Evolutionary conservation across 1,140 invertebrate genomes (phyloP), one percentile per base, ranked within the genome.

Genomic region (Vollenhovia emeryi): DNA sequence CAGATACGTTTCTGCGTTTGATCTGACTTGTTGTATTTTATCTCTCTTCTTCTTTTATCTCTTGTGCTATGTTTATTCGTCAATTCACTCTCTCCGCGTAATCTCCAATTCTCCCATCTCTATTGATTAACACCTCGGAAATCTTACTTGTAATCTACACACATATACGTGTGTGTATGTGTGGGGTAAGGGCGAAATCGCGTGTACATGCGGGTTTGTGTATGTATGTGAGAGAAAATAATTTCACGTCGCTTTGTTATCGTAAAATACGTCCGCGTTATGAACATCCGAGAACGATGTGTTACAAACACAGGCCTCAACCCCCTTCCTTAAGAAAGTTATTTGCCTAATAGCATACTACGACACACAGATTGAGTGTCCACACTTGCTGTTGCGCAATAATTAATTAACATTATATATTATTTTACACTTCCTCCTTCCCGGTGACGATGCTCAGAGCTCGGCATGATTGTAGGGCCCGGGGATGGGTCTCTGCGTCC

Each of bases 391-490:
- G 84, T 90, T 82, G 85, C 78, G 89, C 91, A 87, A 89, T 92
- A 78, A 92, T 91, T 91, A 90, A 91, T 93, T 91, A 91, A 92
- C 88, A 92, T 92, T 92, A 92, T 91, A 92, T 93, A 93, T 93
- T 93, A 92, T 92, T 91, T 93, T 94, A 92, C 92, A 93, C 52
- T 73, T 57, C 8, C 11, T 64, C 88, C 91, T 76, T 88, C 66
- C 86, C 69, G 83, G 57, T 90, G 85, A 90, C 85, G 88, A 89
- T 73, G 87, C 82, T 87, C 83, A 84, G 60, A 90, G 30, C 60
- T 91, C 75, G 60, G 68, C 78, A 85, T 74, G 45, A 69, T 24
- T 48, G 66, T 52, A 36, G 24, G 21, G 40, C 27, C 18, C 27
- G n/a, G 48, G 69, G 69, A 50, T 76, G 60, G 40, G 18, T 76